phyloP scores from a whole-genome alignment of 1,140 invertebrate genomes.

The Neotoxoptera formosana region DNA sequence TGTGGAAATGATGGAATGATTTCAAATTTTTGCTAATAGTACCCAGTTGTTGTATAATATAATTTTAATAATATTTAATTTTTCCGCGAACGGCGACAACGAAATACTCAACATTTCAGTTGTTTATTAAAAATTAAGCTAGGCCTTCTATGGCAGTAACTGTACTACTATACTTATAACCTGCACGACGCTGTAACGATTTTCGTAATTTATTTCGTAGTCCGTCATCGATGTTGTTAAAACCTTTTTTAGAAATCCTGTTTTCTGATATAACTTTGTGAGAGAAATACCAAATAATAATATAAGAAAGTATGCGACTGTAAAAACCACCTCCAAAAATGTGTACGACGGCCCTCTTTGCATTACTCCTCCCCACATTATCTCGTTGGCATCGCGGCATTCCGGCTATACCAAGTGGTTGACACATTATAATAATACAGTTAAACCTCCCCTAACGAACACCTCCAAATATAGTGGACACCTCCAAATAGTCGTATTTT shows the following conservation, averaged over 20 bases:
- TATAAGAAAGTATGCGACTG: not conserved
- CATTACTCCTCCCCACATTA: rapidly evolving
- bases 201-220: too few relatives aligned
- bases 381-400: not conserved
- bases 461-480: too few relatives aligned
- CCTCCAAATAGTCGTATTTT: too few relatives aligned
- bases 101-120: not conserved
- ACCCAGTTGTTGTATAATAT: not conserved
- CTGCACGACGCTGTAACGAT: too few relatives aligned
- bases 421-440: not conserved
- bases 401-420: not conserved
- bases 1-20: not conserved
- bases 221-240: too few relatives aligned
- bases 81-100: not conserved
- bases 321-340: not conserved
- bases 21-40: not conserved
- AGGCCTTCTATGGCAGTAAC: not conserved
- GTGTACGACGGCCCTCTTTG: too few relatives aligned
- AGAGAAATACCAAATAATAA: not conserved
- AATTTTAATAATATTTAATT: not conserved
- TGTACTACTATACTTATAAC: too few relatives aligned
- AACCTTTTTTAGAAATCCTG: not conserved
- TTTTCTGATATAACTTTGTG: not conserved
- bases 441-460: too few relatives aligned
- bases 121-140: not conserved